phyloP scores from a whole-genome alignment of 2,888 invertebrate genomes.

The Tridacna crocea region DNA sequence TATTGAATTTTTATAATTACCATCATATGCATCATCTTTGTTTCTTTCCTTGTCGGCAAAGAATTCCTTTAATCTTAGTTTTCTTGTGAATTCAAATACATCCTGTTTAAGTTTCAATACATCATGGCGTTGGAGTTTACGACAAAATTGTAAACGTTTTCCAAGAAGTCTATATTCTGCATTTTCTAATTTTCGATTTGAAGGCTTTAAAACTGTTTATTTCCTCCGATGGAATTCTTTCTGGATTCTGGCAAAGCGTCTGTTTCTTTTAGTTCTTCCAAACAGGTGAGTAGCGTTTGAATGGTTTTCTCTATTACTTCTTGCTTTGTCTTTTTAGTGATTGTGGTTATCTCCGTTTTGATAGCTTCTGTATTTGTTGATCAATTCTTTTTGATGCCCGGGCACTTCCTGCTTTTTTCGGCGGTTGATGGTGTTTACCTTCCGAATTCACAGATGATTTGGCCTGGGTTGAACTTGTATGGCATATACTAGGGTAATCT shows the following conservation, averaged over 20 bases:
- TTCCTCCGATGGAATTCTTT: slow-evolving; percentile 15
- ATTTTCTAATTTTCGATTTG: neutral
- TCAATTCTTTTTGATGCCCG: slow-evolving; percentile 18
- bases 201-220: slow-evolving; percentile 31
- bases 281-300: slow-evolving; percentile 10
- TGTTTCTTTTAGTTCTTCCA: slow-evolving; percentile 16
- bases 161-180: slow-evolving; percentile 27
- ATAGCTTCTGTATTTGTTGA: slow-evolving; percentile 19
- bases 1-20: neutral
- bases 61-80: slow-evolving; percentile 20
- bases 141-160: slow-evolving; percentile 26
- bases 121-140: slow-evolving; percentile 28
- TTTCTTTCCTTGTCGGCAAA: neutral
- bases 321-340: slow-evolving; percentile 3
- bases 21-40: neutral
- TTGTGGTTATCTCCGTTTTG: slow-evolving; percentile 19
- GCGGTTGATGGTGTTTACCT: neutral
- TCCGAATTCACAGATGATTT: neutral
- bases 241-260: slow-evolving; percentile 17
- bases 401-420: neutral
- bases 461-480: neutral
- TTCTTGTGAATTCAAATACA: neutral
- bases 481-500: no score
- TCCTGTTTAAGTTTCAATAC: slow-evolving; percentile 8
- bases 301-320: slow-evolving; percentile 19